Base-by-base conservation (phyloP, 2,113 vertebrate species). In the Climacteris rufus region DNA sequence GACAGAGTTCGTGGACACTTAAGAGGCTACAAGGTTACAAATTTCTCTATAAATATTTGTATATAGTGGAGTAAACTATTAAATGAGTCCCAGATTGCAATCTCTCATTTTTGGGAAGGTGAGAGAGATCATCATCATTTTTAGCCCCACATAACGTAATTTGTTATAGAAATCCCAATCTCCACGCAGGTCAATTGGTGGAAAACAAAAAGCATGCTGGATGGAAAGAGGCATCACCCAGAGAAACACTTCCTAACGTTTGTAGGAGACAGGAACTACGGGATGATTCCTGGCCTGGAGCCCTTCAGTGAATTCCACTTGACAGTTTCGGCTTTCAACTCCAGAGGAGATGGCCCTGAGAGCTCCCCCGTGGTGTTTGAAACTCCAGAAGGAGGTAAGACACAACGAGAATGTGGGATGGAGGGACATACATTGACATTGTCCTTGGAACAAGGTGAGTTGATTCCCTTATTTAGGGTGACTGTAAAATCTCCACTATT, bases 341-440 rank as follows among this genome's bases (percentile, higher is more conserved):
- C 98, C 59, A 98, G 98, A 96, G 99, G 99, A 81, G 98, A 98
- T n/a, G 99, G 99, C 30, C 99, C 99, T 0, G 99, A 98, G 96
- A 99, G 99, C 94, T 97, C 98, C 69, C 93, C 98, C 0, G 81
- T 99, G 82, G 93, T 95, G 86, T 99, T 99, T 96, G 98, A 98
- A 94, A 99, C 99, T 74, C 99, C 98, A 33, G 99, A 99, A 98
- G 99, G 99, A 99, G 99, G 99, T 99, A 95, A 98, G 98, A 77
- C 61, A 83, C 77, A 89, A 87, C 90, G 83, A 66, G 71, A 92
- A 7, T 61, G 7, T 7, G 53, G 75, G 57, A 21, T 54, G 60
- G 56, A 72, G 42, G 12, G 33, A 20, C 7, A 17, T 16, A 40
- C 66, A 35, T 10, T 59, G 37, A 57, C 57, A 31, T 50, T 37